Evolutionary conservation across 1,140 invertebrate species (phyloP).

Genomic region (Gonioctena quinquepunctata): DNA sequence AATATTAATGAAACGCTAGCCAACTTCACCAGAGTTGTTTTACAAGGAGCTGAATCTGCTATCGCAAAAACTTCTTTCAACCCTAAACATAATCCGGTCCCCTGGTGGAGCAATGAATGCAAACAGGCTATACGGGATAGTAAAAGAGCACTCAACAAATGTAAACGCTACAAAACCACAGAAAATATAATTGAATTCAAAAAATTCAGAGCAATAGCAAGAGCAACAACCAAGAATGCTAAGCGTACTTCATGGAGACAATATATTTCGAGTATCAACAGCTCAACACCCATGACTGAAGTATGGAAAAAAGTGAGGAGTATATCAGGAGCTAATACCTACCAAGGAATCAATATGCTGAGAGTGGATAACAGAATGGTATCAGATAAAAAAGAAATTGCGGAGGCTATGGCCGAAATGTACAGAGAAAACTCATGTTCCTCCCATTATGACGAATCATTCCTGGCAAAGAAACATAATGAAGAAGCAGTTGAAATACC

Average conservation of each 20-base stretch:
- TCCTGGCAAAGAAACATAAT: neutral
- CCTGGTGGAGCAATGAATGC: constrained; percentile 15
- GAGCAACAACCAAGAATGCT: neutral
- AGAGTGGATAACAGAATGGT: neutral
- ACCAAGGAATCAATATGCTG: neutral
- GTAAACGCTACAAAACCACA: neutral
- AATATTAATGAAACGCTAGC: neutral
- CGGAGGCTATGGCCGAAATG: neutral
- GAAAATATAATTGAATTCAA: neutral
- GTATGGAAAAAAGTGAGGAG: neutral
- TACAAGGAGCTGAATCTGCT: neutral
- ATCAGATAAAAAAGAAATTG: neutral
- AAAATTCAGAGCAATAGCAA: neutral
- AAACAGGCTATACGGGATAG: constrained; percentile 1
- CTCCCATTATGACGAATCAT: neutral
- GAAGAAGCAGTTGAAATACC: neutral
- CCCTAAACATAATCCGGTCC: neutral
- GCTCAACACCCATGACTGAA: neutral
- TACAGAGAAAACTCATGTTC: neutral
- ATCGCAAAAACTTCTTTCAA: neutral
- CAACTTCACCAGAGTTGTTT: neutral
- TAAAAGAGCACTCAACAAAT: constrained; percentile 1
- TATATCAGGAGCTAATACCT: neutral
- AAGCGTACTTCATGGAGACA: neutral
- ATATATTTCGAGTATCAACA: constrained; percentile 5